phyloP scores from a whole-genome alignment of 2,113 vertebrate genomes.

The Chionis minor region DNA sequence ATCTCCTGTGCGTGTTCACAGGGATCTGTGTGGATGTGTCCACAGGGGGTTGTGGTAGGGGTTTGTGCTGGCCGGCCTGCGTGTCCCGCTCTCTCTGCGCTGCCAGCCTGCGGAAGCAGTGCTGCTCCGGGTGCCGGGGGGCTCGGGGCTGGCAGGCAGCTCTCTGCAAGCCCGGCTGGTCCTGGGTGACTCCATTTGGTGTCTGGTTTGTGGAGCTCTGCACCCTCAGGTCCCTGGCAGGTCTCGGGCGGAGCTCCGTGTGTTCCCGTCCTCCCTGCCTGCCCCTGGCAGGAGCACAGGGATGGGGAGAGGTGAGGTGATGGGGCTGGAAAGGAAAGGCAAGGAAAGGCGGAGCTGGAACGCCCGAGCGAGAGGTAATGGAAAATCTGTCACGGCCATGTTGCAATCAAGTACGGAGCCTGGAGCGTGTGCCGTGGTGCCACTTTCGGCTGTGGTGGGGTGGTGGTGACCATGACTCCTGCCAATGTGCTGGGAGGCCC shows the following conservation, averaged over 20 bases:
- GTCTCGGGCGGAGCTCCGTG: not conserved
- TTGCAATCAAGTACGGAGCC: not conserved
- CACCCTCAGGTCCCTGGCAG: not conserved
- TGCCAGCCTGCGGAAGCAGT: not conserved
- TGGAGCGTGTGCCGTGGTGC: not conserved
- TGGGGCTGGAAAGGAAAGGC: not conserved
- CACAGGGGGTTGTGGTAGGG: too few species aligned
- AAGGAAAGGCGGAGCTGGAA: not conserved
- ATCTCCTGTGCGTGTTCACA: fast-evolving
- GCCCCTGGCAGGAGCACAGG: not conserved
- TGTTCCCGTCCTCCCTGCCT: not conserved
- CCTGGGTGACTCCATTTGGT: not conserved
- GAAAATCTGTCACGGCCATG: not conserved
- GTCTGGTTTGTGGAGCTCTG: not conserved
- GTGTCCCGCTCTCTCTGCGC: not conserved
- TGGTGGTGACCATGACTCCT: not conserved
- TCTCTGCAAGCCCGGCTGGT: not conserved
- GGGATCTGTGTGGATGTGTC: fast-evolving
- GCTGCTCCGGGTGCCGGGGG: not conserved
- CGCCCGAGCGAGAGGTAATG: not conserved
- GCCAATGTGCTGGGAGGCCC: not conserved
- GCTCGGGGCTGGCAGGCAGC: not conserved
- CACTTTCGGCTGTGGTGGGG: not conserved
- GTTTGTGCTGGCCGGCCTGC: too few species aligned
- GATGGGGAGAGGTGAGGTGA: not conserved